These are phyloP conservation scores for Numenius phaeopus DNA, from an alignment of 2,797 vertebrate genomes.

Conservation along the genomic window DNA sequence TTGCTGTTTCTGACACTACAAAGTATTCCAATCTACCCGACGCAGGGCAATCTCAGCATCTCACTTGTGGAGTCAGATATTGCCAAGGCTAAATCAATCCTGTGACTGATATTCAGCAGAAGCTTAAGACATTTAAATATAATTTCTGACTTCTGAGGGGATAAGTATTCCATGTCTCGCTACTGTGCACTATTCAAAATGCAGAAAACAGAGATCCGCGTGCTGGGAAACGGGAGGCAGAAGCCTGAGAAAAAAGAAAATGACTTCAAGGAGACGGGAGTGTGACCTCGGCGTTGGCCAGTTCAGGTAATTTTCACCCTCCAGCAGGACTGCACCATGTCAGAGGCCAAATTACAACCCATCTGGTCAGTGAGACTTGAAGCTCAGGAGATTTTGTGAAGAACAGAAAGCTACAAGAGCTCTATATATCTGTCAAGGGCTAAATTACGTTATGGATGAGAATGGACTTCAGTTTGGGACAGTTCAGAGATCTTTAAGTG, in stretches of 20 bases:
- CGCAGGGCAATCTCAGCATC: not conserved
- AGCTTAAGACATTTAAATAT: slow-evolving; percentile 8
- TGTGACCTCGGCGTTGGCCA: slow-evolving; percentile 35
- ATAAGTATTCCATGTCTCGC: slow-evolving; percentile 27
- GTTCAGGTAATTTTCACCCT: slow-evolving; percentile 68
- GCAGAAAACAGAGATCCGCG: not conserved
- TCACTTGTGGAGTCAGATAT: not conserved
- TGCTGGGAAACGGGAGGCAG: not conserved
- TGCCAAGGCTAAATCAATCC: not conserved
- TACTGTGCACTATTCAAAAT: slow-evolving; percentile 20
- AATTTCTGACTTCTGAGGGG: slow-evolving; percentile 12
- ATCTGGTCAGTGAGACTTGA: slow-evolving; percentile 73
- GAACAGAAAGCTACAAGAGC: slow-evolving; percentile 59
- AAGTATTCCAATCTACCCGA: slow-evolving; percentile 10
- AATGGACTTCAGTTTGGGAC: slow-evolving; percentile 65
- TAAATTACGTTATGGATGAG: slow-evolving; percentile 72
- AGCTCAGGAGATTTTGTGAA: slow-evolving; percentile 66
- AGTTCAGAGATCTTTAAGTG: slow-evolving; percentile 69
- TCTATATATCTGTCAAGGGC: slow-evolving; percentile 71
- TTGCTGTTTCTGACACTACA: not conserved
- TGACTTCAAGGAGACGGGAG: not conserved
- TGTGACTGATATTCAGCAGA: not conserved
- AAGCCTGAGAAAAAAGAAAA: slow-evolving; percentile 34
- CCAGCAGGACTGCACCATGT: slow-evolving; percentile 52
- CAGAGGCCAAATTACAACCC: slow-evolving; percentile 72